A percentile compares a stretch with the other conserved stretches of the same genome.
These are phyloP conservation scores for Zaprionus inermis DNA, from an alignment of 1,140 invertebrate genomes.

Conservation along the genomic window DNA sequence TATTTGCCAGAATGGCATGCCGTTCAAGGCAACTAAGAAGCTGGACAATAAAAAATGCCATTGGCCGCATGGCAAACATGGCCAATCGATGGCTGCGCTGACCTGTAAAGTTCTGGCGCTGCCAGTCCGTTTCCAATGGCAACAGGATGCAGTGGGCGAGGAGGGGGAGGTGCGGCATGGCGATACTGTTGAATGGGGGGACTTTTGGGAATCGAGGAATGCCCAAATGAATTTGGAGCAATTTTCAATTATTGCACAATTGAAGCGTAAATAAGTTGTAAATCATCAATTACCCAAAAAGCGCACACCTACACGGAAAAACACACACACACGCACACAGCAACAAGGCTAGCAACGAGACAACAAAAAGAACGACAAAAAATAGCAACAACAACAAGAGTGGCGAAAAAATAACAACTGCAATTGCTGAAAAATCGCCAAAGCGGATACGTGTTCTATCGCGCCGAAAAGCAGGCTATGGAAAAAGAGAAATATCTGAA, in stretches of 20 bases:
- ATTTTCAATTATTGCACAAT: conserved; percentile 83
- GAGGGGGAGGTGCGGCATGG: not conserved
- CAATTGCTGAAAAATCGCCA: conserved; percentile 73
- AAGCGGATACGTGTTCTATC: conserved; percentile 78
- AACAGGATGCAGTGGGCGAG: conserved; percentile 26
- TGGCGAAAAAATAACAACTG: conserved; percentile 57
- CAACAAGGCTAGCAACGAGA: conserved; percentile 13
- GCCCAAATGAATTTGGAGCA: conserved; percentile 78
- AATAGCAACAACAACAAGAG: conserved; percentile 1
- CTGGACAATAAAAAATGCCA: conserved; percentile 24
- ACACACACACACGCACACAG: conserved; percentile 24
- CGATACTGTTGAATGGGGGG: not conserved
- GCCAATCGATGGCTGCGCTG: conserved; percentile 42
- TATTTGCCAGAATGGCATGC: not conserved
- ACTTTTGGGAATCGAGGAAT: conserved; percentile 47
- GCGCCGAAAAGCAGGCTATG: conserved; percentile 57
- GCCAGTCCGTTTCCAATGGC: conserved; percentile 40
- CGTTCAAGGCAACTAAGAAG: not conserved
- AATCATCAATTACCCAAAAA: conserved; percentile 80
- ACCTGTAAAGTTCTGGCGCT: conserved; percentile 25
- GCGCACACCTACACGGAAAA: conserved; percentile 38
- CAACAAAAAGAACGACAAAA: conserved; percentile 10
- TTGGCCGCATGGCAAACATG: conserved; percentile 21
- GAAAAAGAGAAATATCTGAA: conserved; percentile 26
- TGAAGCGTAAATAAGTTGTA: conserved; percentile 82